A percentile compares a stretch with the other conserved stretches of the same genome.
These are phyloP conservation scores for Agonopterix heracliana DNA, from an alignment of 2,888 invertebrate genomes.

Conservation along the genomic window DNA sequence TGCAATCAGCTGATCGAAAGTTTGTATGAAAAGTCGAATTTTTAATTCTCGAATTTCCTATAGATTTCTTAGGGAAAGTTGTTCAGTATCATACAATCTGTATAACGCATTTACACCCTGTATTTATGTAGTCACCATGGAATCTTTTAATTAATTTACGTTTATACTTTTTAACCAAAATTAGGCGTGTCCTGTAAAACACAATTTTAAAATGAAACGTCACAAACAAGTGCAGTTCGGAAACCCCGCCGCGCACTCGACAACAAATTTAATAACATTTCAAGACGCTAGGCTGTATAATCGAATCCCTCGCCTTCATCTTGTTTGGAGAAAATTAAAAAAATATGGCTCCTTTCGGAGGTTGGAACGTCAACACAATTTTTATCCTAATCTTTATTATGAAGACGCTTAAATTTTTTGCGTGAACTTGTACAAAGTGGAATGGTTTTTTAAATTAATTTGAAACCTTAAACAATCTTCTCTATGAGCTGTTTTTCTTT, in stretches of 20 bases:
- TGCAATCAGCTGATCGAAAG: too few relatives aligned
- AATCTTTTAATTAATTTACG: neutral
- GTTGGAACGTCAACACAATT: slow-evolving; percentile 65
- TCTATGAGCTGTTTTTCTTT: too few relatives aligned
- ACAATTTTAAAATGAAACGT: slow-evolving; percentile 6
- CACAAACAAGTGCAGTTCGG: slow-evolving; percentile 29
- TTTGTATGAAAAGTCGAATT: too few relatives aligned
- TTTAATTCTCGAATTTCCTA: too few relatives aligned
- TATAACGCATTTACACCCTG: too few relatives aligned
- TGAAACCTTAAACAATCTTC: slow-evolving; percentile 1
- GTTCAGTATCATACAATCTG: too few relatives aligned
- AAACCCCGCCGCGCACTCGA: slow-evolving; percentile 33
- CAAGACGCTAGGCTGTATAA: slow-evolving; percentile 50
- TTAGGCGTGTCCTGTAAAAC: neutral
- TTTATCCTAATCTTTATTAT: slow-evolving; percentile 68
- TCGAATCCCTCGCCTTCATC: slow-evolving; percentile 54
- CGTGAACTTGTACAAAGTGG: neutral
- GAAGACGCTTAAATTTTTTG: slow-evolving; percentile 47
- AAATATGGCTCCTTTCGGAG: slow-evolving; percentile 47
- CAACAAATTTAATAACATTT: slow-evolving; percentile 58
- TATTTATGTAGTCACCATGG: too few relatives aligned
- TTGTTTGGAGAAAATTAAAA: slow-evolving; percentile 71
- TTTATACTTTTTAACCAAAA: neutral
- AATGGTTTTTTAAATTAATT: slow-evolving; percentile 1
- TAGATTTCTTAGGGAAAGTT: too few relatives aligned